Conservation (phyloP, 2,888 invertebrate genomes). For the Galerucella calmariensis region DNA sequence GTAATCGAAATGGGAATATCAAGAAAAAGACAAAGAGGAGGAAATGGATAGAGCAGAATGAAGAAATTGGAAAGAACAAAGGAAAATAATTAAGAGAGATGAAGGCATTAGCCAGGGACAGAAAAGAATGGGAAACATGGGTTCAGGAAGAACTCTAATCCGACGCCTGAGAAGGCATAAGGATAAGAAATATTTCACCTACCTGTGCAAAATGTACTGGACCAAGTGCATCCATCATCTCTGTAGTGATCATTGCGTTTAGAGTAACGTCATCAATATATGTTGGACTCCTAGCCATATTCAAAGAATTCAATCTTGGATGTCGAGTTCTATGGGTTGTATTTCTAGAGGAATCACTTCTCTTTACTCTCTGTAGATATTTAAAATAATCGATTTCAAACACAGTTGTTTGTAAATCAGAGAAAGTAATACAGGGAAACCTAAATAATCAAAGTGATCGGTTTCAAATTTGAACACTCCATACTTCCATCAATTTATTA, state of each 20-base stretch:
- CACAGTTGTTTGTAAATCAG: not conserved
- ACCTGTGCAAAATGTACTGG: conserved; percentile 49
- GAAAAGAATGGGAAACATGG: too few relatives aligned
- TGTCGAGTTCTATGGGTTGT: conserved; percentile 36
- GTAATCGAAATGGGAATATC: too few relatives aligned
- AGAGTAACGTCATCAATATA: conserved; percentile 51
- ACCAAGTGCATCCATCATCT: conserved; percentile 48
- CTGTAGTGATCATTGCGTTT: conserved; percentile 49
- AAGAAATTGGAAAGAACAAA: too few relatives aligned
- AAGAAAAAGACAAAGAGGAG: too few relatives aligned
- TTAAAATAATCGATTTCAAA: not conserved
- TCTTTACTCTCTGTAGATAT: conserved; percentile 39
- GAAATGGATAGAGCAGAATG: too few relatives aligned
- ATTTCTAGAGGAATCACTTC: conserved; percentile 39
- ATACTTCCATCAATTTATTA: too few relatives aligned
- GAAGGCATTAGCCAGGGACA: too few relatives aligned
- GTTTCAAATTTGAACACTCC: too few relatives aligned
- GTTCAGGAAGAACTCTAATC: too few relatives aligned
- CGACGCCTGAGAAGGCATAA: too few relatives aligned
- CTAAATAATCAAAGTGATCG: too few relatives aligned
- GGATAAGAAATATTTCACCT: not conserved
- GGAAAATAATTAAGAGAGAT: too few relatives aligned
- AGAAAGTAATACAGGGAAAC: not conserved
- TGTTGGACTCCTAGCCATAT: conserved; percentile 41
- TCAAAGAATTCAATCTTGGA: conserved; percentile 39